Base-by-base conservation (phyloP, 1,140 invertebrate genomes). In the Aphaenogaster floridana region DNA sequence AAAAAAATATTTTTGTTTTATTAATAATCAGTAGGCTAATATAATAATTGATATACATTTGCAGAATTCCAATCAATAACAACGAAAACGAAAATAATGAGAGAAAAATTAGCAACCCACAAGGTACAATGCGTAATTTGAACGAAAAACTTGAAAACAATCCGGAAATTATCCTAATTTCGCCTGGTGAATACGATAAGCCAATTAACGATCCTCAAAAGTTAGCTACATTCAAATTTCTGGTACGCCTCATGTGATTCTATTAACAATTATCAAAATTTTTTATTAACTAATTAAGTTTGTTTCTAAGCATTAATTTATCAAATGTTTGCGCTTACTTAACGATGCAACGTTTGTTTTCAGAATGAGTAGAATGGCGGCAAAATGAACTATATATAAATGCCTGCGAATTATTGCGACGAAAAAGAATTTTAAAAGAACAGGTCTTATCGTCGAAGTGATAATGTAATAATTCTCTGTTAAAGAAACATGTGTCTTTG, bases 41-140 rank as follows among this genome's bases (percentile, higher is more conserved):
- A 21, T 63, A 76, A 63, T 5, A 48, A n/a, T 13, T 8, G 13
- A 57, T 42, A 71, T 11, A 36, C 11, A 28, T 48, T 90, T 88
- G 76, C 93, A 79, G 96, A 93, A 28, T 93, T 91, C 9, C 96
- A 94, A 54, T 96, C 28, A 28, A 28, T 87, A 48, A 96, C 95
- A 92, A 94, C 4, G 84, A 96, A 95, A 76, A 92, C 63, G 8
- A 91, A 90, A 63, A 28, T 2, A 57, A 90, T 50, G 66, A 48
- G 3, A 76, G 52, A 39, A 83, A 86, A n/a, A 79, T 45, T 9
- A 57, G 50, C 7, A 69, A 74, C 17, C 17, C 42, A 7, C 68
- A 79, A 21, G 85, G 17, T 45, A 21, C 76, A 13, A 45, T 72
- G 48, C 68, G 15, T 66, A 81, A 54, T 63, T 69, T 34, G 9